phyloP scores from a whole-genome alignment of 2,888 invertebrate genomes.

The Choristoneura rosaceana region DNA sequence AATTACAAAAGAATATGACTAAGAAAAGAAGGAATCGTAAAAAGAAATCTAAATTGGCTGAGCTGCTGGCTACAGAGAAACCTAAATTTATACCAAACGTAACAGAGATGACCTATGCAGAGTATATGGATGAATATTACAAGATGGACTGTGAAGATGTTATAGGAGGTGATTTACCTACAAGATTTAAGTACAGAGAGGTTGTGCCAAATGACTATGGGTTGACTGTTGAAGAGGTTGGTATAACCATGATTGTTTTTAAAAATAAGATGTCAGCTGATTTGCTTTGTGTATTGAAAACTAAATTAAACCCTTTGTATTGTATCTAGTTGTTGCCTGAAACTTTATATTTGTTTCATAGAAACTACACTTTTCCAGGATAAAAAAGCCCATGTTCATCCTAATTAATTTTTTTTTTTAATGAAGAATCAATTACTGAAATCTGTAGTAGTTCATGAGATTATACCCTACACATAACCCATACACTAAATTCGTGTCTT shows the following conservation, averaged over 20 bases:
- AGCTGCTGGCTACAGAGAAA: constrained; percentile 90
- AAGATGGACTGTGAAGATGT: constrained; percentile 98
- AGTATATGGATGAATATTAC: constrained; percentile 98
- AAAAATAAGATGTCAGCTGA: not conserved
- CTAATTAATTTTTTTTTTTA: too few relatives aligned
- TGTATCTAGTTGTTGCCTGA: too few relatives aligned
- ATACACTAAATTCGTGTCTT: too few relatives aligned
- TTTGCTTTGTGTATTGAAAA: too few relatives aligned
- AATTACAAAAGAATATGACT: constrained; percentile 81
- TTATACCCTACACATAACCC: too few relatives aligned
- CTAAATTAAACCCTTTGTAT: too few relatives aligned
- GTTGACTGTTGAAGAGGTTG: constrained; percentile 94
- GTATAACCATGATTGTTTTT: not conserved
- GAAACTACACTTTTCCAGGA: too few relatives aligned
- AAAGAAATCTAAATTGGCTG: constrained; percentile 91
- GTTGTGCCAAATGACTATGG: constrained; percentile 97
- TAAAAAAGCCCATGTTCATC: too few relatives aligned
- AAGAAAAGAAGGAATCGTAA: constrained; percentile 86
- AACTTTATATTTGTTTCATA: too few relatives aligned
- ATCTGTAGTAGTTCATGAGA: too few relatives aligned
- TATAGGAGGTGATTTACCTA: constrained; percentile 95
- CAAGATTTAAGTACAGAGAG: constrained; percentile 96
- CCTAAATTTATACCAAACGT: constrained; percentile 92
- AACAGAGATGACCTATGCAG: constrained; percentile 89
- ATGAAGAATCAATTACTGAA: too few relatives aligned